phyloP scores from a whole-genome alignment of 2,888 invertebrate species.

The Tetheella fluctuosa region DNA sequence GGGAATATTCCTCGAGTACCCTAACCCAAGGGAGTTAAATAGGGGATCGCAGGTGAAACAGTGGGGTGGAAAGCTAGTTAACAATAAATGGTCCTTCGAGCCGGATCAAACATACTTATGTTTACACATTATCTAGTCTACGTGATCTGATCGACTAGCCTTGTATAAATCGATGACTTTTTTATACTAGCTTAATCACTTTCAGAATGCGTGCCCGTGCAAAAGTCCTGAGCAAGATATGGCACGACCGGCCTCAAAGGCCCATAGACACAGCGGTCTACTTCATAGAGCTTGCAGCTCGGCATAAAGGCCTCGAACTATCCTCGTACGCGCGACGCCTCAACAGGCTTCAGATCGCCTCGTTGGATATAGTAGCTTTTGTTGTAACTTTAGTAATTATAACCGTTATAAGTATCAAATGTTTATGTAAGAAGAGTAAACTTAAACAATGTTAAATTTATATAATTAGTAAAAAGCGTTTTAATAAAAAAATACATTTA shows the following conservation, averaged over 20 bases:
- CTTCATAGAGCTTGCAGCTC: conserved; percentile 51
- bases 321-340: conserved; percentile 44
- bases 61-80: not conserved
- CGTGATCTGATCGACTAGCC: too few relatives aligned
- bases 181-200: not conserved
- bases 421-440: conserved; percentile 20
- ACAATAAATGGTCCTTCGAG: not conserved
- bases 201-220: conserved; percentile 46
- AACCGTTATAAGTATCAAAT: conserved; percentile 9
- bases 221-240: conserved; percentile 41
- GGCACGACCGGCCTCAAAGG: conserved; percentile 44
- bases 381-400: conserved; percentile 21
- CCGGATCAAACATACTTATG: not conserved
- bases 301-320: conserved; percentile 41
- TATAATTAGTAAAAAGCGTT: not conserved
- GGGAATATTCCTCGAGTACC: too few relatives aligned
- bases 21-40: too few relatives aligned
- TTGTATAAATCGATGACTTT: too few relatives aligned
- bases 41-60: too few relatives aligned
- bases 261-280: conserved; percentile 58
- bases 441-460: conserved; percentile 23
- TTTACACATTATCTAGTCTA: not conserved
- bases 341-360: conserved; percentile 32
- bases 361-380: conserved; percentile 40
- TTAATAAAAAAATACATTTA: conserved; percentile 59